Conservation (phyloP, 2,888 invertebrate species). For the Thelaira solivaga region DNA sequence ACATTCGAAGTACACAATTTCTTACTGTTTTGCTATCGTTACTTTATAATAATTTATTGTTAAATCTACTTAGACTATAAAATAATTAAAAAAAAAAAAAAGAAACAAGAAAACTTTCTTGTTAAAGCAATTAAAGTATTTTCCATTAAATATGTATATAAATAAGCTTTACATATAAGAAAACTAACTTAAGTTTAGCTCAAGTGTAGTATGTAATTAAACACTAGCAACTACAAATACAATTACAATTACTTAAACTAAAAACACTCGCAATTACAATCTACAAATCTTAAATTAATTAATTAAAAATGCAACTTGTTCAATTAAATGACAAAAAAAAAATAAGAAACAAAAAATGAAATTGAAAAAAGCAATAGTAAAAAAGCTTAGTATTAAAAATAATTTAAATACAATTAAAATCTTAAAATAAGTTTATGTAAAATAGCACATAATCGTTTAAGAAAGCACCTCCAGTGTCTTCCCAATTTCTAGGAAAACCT, state of each 20-base stretch:
- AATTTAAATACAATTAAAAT: not conserved
- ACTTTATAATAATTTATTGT: slow-evolving; percentile 24
- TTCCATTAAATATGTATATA: slow-evolving; percentile 41
- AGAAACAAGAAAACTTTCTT: slow-evolving; percentile 59
- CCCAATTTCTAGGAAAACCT: slow-evolving; percentile 21
- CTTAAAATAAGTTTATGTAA: not conserved
- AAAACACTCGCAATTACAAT: slow-evolving; percentile 48
- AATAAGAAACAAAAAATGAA: not conserved
- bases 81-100: too few relatives aligned
- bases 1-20: too few relatives aligned
- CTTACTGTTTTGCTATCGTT: too few relatives aligned
- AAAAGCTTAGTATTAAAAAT: slow-evolving; percentile 36
- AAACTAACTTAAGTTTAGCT: too few relatives aligned
- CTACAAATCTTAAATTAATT: slow-evolving; percentile 3
- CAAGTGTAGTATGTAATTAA: too few relatives aligned
- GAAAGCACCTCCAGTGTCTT: slow-evolving; percentile 61
- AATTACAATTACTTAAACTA: slow-evolving; percentile 30
- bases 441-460: slow-evolving; percentile 8
- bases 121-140: slow-evolving; percentile 45
- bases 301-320: not conserved
- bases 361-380: slow-evolving; percentile 41
- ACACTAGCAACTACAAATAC: too few relatives aligned
- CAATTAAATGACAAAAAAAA: not conserved
- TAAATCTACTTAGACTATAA: too few relatives aligned
- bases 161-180: too few relatives aligned